These are phyloP conservation scores for Bergia sp. DNA, from an alignment of 92 coral and sea anemone genomes.

Conservation along the genomic window DNA sequence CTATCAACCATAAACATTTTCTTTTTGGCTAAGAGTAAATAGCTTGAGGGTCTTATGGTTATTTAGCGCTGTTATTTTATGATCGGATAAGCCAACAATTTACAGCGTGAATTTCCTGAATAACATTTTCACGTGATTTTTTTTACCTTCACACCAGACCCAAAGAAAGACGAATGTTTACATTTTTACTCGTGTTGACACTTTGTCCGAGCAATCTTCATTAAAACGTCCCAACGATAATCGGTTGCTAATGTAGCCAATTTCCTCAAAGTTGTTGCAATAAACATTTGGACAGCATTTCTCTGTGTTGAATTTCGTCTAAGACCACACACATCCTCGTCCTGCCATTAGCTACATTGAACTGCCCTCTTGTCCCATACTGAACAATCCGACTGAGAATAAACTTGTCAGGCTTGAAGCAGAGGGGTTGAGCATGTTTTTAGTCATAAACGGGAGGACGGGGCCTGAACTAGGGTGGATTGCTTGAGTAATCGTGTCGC, in stretches of 20 bases:
- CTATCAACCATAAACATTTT: neutral
- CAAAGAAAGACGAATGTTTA: slow-evolving; percentile 33
- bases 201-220: slow-evolving; percentile 24
- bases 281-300: slow-evolving; percentile 12
- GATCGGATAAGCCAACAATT: slow-evolving; percentile 1
- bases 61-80: neutral
- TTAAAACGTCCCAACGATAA: slow-evolving; percentile 38
- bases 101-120: neutral
- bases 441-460: no score
- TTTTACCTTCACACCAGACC: neutral
- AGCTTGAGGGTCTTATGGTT: neutral
- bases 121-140: neutral
- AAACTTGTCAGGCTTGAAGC: neutral
- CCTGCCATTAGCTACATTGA: no score
- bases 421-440: neutral
- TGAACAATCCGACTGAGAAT: neutral
- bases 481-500: neutral
- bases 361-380: neutral
- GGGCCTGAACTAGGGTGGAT: neutral
- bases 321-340: slow-evolving; percentile 32
- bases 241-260: slow-evolving; percentile 37
- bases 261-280: slow-evolving; percentile 37
- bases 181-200: slow-evolving; percentile 33
- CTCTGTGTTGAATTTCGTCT: neutral
- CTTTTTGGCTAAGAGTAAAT: slow-evolving; percentile 6